A percentile compares a stretch with the other conserved stretches of the same genome.
Evolutionary conservation across 2,113 vertebrate genomes (phyloP).

Genomic region (Odontophorus gujanensis): DNA sequence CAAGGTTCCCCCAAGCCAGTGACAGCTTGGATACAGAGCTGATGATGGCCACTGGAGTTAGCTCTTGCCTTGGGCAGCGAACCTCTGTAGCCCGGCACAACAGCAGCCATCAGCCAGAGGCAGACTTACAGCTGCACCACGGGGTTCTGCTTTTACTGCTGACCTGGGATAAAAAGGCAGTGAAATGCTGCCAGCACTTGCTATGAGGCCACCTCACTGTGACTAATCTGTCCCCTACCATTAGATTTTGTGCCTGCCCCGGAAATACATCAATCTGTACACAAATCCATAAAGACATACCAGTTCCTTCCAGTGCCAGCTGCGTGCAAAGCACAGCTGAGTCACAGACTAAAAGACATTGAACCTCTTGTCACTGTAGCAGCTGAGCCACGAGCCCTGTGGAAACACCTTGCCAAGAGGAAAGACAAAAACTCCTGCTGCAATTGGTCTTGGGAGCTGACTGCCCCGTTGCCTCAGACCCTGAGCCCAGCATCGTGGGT

Average conservation of each 20-base stretch:
- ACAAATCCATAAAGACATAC: conserved; percentile 25
- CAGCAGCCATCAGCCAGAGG: not conserved
- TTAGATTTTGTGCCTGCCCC: conserved; percentile 33
- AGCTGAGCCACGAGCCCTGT: not conserved
- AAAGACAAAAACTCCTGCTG: not conserved
- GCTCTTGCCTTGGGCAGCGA: not conserved
- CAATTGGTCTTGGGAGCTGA: not conserved
- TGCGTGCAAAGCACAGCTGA: conserved; percentile 2
- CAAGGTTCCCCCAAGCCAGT: not conserved
- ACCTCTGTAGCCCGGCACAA: not conserved
- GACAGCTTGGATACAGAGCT: rapidly evolving
- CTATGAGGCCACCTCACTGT: conserved; percentile 17
- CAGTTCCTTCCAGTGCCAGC: conserved; percentile 6
- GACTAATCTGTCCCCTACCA: conserved; percentile 33
- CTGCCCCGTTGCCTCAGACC: rapidly evolving
- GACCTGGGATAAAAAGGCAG: not conserved
- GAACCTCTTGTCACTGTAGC: not conserved
- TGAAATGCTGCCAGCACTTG: not conserved
- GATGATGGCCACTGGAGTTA: not conserved
- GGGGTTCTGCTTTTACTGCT: not conserved
- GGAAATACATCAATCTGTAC: conserved; percentile 19
- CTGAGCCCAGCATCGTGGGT: rapidly evolving
- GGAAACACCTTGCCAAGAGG: not conserved
- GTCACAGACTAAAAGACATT: not conserved
- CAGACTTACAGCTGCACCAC: not conserved